phyloP scores from a whole-genome alignment of 2,113 vertebrate genomes.

The Oryzias woworae region DNA sequence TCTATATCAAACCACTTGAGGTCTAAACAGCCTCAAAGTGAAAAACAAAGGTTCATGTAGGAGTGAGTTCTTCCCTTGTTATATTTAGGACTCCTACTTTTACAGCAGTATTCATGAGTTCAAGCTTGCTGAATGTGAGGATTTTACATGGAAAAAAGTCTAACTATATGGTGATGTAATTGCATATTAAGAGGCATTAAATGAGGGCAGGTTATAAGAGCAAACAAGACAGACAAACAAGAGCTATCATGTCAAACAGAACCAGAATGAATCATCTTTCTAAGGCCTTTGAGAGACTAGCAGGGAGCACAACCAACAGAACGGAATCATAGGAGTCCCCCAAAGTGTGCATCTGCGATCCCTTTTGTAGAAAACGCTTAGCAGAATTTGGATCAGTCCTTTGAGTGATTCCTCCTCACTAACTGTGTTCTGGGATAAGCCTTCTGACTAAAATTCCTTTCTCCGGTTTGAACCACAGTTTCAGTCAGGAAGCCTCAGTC shows the following conservation, averaged over 20 bases:
- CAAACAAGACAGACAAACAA: conserved; percentile 16
- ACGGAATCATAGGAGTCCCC: conserved; percentile 16
- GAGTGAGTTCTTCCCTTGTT: background rate
- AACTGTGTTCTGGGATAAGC: conserved; percentile 12
- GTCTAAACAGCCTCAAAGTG: conserved; percentile 8
- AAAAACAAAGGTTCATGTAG: conserved; percentile 11
- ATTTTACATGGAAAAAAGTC: conserved; percentile 12
- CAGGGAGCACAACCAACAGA: conserved; percentile 9
- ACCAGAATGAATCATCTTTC: conserved; percentile 25
- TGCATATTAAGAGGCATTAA: conserved; percentile 57
- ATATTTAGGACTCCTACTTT: conserved; percentile 17
- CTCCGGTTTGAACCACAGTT: conserved; percentile 29
- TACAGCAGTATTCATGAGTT: background rate
- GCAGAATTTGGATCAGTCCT: conserved; percentile 17
- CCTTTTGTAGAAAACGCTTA: conserved; percentile 10
- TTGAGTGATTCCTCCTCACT: conserved; percentile 3
- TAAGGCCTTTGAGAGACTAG: conserved; percentile 50
- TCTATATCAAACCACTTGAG: conserved; percentile 26
- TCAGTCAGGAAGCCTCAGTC: conserved; percentile 35
- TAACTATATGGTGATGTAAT: conserved; percentile 46
- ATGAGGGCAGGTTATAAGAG: conserved; percentile 6
- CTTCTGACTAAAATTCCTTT: background rate
- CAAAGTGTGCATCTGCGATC: conserved; percentile 17
- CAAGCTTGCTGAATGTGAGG: background rate
- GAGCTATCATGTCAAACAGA: conserved; percentile 7